These are phyloP conservation scores for Drosophila teissieri DNA, from an alignment of 1,140 invertebrate species.

Conservation along the genomic window DNA sequence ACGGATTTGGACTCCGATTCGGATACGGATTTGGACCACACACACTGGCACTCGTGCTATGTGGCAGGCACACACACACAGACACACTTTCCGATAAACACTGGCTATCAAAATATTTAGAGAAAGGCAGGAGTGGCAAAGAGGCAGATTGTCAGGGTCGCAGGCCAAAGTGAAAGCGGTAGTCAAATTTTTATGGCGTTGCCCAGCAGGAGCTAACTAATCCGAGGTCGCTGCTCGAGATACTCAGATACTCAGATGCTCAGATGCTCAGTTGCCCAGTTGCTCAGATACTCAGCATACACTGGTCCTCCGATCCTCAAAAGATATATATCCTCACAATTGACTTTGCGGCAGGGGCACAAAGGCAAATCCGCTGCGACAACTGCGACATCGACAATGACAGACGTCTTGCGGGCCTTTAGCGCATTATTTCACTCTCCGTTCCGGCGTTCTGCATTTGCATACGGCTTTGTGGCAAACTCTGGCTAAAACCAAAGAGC, in stretches of 20 bases:
- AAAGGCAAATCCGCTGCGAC: constrained; percentile 71
- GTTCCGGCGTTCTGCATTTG: constrained; percentile 60
- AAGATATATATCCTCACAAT: constrained; percentile 58
- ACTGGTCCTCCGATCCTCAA: background rate
- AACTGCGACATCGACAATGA: constrained; percentile 70
- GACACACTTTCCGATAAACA: constrained; percentile 19
- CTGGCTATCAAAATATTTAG: constrained; percentile 79
- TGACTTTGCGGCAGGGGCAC: constrained; percentile 71
- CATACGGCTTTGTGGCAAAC: constrained; percentile 36
- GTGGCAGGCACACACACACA: constrained; percentile 13
- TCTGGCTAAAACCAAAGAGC: constrained; percentile 18
- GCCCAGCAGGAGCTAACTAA: constrained; percentile 73
- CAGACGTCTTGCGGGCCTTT: constrained; percentile 58
- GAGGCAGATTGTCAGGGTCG: constrained; percentile 20
- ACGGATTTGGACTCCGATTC: constrained; percentile 13
- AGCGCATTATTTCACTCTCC: constrained; percentile 69
- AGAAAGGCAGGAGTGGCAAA: constrained; percentile 56
- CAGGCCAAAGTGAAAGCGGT: constrained; percentile 71
- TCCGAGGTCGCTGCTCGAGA: constrained; percentile 25
- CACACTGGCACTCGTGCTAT: constrained; percentile 66
- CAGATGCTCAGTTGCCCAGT: too few relatives aligned
- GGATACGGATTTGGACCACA: constrained; percentile 61
- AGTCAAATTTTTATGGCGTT: constrained; percentile 67
- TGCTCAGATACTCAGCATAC: background rate
- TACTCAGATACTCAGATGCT: constrained; percentile 4